Conservation (phyloP, 1,140 invertebrate genomes). For the Ips nitidus region DNA sequence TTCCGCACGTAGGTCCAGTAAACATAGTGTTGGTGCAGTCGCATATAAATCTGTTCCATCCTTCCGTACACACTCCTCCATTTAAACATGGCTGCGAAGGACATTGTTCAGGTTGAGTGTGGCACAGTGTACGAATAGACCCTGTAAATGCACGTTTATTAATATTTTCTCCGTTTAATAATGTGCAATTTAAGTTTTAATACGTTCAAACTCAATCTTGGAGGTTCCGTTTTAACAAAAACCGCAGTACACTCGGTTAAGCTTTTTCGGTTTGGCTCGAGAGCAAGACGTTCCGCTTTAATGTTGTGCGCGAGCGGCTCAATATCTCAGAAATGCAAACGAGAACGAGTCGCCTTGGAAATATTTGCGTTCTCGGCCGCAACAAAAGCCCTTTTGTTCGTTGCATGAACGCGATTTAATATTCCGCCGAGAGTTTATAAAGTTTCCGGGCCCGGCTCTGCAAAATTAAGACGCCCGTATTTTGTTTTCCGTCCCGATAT, state of each 20-base stretch:
- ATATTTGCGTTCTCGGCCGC: slow-evolving; percentile 13
- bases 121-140: slow-evolving; percentile 82
- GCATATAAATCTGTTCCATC: slow-evolving; percentile 95
- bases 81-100: slow-evolving; percentile 86
- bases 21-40: slow-evolving; percentile 90
- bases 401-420: slow-evolving; percentile 9
- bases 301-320: neutral
- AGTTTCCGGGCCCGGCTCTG: slow-evolving; percentile 1
- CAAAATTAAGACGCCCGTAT: slow-evolving; percentile 3
- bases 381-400: slow-evolving; percentile 21
- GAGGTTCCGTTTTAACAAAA: too few species aligned
- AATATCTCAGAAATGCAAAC: slow-evolving; percentile 9
- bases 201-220: too few species aligned
- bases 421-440: slow-evolving; percentile 16
- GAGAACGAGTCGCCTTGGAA: slow-evolving; percentile 2
- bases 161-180: slow-evolving; percentile 18
- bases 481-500: slow-evolving; percentile 3
- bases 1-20: slow-evolving; percentile 88
- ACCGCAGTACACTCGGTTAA: too few species aligned
- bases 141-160: slow-evolving; percentile 58
- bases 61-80: slow-evolving; percentile 85
- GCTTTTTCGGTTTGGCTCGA: too few species aligned
- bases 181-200: neutral
- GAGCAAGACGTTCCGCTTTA: neutral
- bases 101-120: slow-evolving; percentile 80